phyloP scores from a whole-genome alignment of 1,140 invertebrate species.

The Drosophila obscura region DNA sequence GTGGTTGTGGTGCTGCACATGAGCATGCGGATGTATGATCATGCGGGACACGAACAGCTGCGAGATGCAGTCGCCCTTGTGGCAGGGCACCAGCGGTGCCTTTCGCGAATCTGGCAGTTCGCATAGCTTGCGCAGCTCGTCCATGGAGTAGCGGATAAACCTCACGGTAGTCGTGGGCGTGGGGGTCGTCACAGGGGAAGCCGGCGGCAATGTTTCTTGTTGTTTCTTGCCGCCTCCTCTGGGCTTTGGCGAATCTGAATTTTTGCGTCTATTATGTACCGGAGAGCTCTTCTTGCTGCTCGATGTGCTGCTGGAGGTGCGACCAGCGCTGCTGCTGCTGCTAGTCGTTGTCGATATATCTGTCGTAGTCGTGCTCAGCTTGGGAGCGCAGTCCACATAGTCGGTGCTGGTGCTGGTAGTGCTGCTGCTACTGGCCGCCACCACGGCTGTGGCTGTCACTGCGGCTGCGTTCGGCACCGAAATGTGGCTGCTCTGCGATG shows the following conservation, averaged over 20 bases:
- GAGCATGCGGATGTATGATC: conserved; percentile 49
- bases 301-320: not conserved
- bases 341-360: conserved; percentile 1
- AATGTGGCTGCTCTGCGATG: conserved; percentile 8
- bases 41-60: conserved; percentile 71
- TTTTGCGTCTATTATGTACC: not conserved
- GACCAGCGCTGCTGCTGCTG: not conserved
- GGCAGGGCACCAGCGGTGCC: conserved; percentile 72
- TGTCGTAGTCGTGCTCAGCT: not conserved
- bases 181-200: not conserved
- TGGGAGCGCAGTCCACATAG: conserved; percentile 56
- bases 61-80: conserved; percentile 74
- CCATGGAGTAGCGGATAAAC: conserved; percentile 53
- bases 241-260: not conserved
- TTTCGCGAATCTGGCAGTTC: conserved; percentile 63
- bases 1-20: conserved; percentile 67
- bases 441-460: not conserved
- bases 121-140: conserved; percentile 65
- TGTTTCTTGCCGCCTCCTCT: not conserved
- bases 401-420: conserved; percentile 30
- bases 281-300: conserved; percentile 53
- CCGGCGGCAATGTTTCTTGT: conserved; percentile 16
- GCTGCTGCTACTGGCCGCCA: not conserved
- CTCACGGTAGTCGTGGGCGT: conserved; percentile 12
- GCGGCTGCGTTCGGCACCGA: not conserved